Base-by-base conservation (phyloP, 2,113 vertebrate genomes). In the Phrynosoma platyrhinos region DNA sequence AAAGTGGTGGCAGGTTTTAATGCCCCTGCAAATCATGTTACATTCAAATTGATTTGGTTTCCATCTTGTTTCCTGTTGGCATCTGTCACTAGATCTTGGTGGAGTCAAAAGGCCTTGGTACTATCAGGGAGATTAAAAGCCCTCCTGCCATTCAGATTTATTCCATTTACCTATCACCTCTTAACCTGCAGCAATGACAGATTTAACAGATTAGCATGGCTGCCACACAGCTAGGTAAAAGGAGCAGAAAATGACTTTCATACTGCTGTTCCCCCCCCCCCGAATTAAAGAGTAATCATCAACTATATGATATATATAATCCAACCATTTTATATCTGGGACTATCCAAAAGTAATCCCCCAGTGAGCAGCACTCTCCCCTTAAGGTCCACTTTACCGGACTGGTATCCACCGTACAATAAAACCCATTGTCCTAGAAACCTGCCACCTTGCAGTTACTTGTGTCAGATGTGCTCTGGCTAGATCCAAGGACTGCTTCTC, bases 1-100 rank as follows among this genome's bases (percentile, higher is more conserved):
- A 66, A 47, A 52, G n/a, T 55, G 30, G n/a, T 69, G 32, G 42
- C 74, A 86, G 58, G 25, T 62, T 53, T 66, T 53, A 88, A 76
- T 7, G n/a, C 23, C 74, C 66, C 58, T 76, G n/a, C 23, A 83
- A 82, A 83, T 77, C 21, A 66, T 52, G 18, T 55, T 86, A 18
- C 53, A 75, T 87, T 75, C 71, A 66, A n/a, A 87, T 82, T 76
- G 36, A 52, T 86, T 42, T 64, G 36, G 52, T 30, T 10, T 76
- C 23, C 14, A 30, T 30, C 20, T 27, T 52, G 66, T 52, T 69
- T 87, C 32, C 64, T 30, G 32, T 30, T 25, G 32, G n/a, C 20
- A 78, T n/a, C 32, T 32, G 27, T 77, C 42, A 83, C 4, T 68
- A 66, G 66, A 16, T 21, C 58, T 66, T 23, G 5, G 53, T 36